Evolutionary conservation across 2,888 invertebrate species (phyloP).

Genomic region (Torymus auratus): DNA sequence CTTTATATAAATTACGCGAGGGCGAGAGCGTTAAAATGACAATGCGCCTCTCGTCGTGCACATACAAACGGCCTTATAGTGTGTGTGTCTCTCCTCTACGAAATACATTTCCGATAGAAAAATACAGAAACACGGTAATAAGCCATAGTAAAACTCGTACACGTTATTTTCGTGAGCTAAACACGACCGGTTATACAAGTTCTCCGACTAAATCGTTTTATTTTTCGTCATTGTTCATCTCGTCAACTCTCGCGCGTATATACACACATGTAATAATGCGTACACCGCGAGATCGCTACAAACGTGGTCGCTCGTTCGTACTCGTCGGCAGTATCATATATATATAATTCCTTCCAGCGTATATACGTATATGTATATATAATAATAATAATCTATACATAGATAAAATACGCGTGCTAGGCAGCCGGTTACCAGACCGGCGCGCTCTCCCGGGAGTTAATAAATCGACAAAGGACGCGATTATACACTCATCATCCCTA

Average conservation of each 20-base stretch:
- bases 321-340: slow-evolving; percentile 31
- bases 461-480: slow-evolving; percentile 13
- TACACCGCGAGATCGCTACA: slow-evolving; percentile 6
- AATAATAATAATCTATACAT: slow-evolving; percentile 13
- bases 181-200: slow-evolving; percentile 16
- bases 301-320: slow-evolving; percentile 19
- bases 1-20: neutral
- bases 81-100: neutral
- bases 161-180: slow-evolving; percentile 5
- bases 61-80: slow-evolving; percentile 5
- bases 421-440: slow-evolving; percentile 42
- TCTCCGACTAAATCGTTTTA: neutral
- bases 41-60: slow-evolving; percentile 4
- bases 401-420: slow-evolving; percentile 25
- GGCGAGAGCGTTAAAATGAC: neutral
- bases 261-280: no score
- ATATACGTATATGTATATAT: neutral
- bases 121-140: slow-evolving; percentile 47
- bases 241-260: neutral
- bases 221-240: neutral
- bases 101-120: slow-evolving; percentile 38
- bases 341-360: slow-evolving; percentile 16
- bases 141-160: slow-evolving; percentile 16
- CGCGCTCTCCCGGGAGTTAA: neutral
- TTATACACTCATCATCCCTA: slow-evolving; percentile 8